Evolutionary conservation across 64 coral and sea anemone genomes (phyloP).

Genomic region (Stichodactyla helianthus): DNA sequence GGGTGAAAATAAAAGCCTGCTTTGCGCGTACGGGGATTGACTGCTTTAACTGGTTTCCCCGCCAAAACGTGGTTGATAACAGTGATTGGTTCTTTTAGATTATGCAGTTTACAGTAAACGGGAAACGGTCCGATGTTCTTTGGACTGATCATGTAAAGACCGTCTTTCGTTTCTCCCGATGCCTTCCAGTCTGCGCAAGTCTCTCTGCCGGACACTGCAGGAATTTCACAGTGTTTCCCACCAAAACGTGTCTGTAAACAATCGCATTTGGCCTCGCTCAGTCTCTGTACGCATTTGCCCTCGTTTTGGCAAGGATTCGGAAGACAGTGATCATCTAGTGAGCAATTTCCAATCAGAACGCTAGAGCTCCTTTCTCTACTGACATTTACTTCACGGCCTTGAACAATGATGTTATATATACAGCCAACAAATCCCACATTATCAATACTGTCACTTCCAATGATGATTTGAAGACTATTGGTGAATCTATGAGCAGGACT

Average conservation of each 20-base stretch:
- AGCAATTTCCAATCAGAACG: constrained; percentile 25
- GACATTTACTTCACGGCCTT: constrained; percentile 38
- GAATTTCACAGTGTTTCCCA: constrained; percentile 52
- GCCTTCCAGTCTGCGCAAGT: constrained; percentile 70
- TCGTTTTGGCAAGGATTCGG: constrained; percentile 76
- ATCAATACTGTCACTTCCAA: constrained; percentile 27
- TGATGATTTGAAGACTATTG: constrained; percentile 36
- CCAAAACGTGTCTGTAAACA: constrained; percentile 47
- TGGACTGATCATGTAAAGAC: constrained; percentile 58
- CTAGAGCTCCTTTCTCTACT: constrained; percentile 6
- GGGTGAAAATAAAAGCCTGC: constrained; percentile 51
- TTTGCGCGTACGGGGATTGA: not conserved
- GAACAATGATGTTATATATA: constrained; percentile 56
- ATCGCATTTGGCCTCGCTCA: constrained; percentile 34
- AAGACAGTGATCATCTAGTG: constrained; percentile 46
- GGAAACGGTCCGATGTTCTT: constrained; percentile 41
- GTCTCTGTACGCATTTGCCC: constrained; percentile 45
- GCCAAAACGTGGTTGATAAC: constrained; percentile 49
- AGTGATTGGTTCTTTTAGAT: constrained; percentile 53
- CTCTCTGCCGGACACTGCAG: constrained; percentile 50
- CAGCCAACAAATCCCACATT: constrained; percentile 66
- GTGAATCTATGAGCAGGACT: constrained; percentile 33
- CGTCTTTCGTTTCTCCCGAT: constrained; percentile 36
- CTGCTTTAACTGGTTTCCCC: constrained; percentile 34
- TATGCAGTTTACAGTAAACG: constrained; percentile 63